Evolutionary conservation across 1,140 invertebrate species (phyloP).

Genomic region (Danaus melanippus): DNA sequence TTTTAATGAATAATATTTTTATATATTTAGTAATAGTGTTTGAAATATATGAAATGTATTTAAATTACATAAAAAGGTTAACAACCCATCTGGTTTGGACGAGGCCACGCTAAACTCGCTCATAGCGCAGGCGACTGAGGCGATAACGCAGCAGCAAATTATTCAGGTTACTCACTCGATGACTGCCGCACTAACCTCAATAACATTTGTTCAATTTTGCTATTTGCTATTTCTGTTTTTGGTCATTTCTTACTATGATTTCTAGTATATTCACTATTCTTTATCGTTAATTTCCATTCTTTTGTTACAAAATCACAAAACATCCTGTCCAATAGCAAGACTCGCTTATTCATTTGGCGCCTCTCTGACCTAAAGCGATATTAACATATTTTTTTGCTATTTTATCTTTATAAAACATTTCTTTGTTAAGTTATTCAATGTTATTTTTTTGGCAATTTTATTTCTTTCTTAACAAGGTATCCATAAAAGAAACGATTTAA

Average conservation of each 20-base stretch:
- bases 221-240: conserved; percentile 6
- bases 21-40: conserved; percentile 1
- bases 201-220: not conserved
- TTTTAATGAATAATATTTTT: conserved; percentile 10
- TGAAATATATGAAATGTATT: too few species aligned
- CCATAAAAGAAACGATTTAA: too few species aligned
- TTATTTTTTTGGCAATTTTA: too few species aligned
- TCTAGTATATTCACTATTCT: not conserved
- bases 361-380: too few species aligned
- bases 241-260: not conserved
- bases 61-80: conserved; percentile 46
- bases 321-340: too few species aligned
- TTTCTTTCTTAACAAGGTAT: too few species aligned
- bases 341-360: too few species aligned
- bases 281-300: too few species aligned
- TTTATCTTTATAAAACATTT: too few species aligned
- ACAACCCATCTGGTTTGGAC: conserved; percentile 67
- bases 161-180: conserved; percentile 54
- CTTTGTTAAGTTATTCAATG: too few species aligned
- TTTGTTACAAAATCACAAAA: too few species aligned
- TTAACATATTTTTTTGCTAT: too few species aligned
- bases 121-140: conserved; percentile 69
- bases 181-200: conserved; percentile 8
- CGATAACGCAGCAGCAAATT: conserved; percentile 70
- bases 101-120: conserved; percentile 68